Conservation (phyloP, 2,888 invertebrate genomes). For the Tridacna gigas region DNA sequence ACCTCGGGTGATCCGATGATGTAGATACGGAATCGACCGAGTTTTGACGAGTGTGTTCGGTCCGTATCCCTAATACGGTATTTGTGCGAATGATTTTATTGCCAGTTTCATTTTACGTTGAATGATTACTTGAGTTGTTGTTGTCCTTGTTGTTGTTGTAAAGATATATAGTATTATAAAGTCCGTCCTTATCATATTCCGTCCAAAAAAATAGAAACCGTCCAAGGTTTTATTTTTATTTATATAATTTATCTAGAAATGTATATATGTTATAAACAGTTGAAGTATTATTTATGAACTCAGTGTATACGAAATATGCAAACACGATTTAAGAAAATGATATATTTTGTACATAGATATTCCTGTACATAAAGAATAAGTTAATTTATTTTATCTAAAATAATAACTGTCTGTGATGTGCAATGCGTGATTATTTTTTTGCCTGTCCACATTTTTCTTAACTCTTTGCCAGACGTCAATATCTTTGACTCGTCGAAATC, state of each 20-base stretch:
- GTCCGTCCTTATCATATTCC: conserved; percentile 51
- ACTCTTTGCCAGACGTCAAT: no score
- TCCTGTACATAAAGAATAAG: conserved; percentile 19
- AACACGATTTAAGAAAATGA: conserved; percentile 3
- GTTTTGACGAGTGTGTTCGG: no score
- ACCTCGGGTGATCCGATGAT: no score
- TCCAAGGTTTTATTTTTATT: conserved; percentile 40
- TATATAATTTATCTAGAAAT: conserved; percentile 24
- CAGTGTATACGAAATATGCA: neutral
- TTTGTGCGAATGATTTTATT: no score
- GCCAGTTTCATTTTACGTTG: no score
- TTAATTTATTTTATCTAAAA: conserved; percentile 25
- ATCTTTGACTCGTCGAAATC: no score
- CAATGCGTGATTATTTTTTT: neutral
- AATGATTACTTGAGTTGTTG: neutral
- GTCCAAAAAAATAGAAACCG: conserved; percentile 42
- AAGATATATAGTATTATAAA: conserved; percentile 3
- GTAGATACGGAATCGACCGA: no score
- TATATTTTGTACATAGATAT: conserved; percentile 20
- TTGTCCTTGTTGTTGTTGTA: conserved; percentile 1
- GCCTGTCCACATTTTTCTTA: no score
- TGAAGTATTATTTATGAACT: conserved; percentile 12
- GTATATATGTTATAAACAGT: conserved; percentile 25
- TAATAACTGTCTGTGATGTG: conserved; percentile 12
- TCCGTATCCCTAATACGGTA: no score